phyloP scores from a whole-genome alignment of 2,888 invertebrate genomes.

The Perithous albicinctus region DNA sequence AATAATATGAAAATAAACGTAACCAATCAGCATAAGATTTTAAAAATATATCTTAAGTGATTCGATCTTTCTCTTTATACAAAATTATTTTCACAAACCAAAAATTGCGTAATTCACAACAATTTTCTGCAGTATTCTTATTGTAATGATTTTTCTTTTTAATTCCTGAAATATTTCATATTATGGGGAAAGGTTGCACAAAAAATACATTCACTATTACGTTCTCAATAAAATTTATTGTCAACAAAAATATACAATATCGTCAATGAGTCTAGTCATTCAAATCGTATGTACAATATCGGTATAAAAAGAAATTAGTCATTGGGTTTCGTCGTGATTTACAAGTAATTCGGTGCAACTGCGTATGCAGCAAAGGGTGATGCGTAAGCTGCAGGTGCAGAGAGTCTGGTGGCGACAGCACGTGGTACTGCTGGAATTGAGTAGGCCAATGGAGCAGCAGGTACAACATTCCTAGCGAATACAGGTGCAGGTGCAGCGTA shows the following conservation, averaged over 20 bases:
- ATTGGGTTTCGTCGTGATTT: background rate
- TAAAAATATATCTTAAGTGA: too few relatives aligned
- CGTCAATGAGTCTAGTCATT: background rate
- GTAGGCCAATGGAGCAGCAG: conserved; percentile 68
- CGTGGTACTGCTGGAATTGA: conserved; percentile 70
- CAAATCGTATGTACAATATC: conserved; percentile 48
- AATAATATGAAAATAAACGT: too few relatives aligned
- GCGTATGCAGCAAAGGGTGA: conserved; percentile 64
- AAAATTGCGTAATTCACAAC: too few relatives aligned
- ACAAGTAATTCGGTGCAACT: conserved; percentile 33
- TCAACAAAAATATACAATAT: conserved; percentile 53
- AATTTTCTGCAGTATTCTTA: too few relatives aligned
- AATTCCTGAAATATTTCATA: too few relatives aligned
- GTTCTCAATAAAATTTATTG: conserved; percentile 54
- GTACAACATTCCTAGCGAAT: conserved; percentile 2
- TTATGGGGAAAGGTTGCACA: background rate
- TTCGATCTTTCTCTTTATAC: too few relatives aligned
- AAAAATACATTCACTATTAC: background rate
- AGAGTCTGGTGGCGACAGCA: conserved; percentile 76
- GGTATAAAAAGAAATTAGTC: conserved; percentile 45
- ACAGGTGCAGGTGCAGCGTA: conserved; percentile 60
- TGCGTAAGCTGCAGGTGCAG: conserved; percentile 66
- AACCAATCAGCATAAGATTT: too few relatives aligned
- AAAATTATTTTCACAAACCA: too few relatives aligned
- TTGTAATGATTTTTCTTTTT: too few relatives aligned